Base-by-base conservation (phyloP, 2,888 invertebrate species). In the Epsilonema sp. region DNA sequence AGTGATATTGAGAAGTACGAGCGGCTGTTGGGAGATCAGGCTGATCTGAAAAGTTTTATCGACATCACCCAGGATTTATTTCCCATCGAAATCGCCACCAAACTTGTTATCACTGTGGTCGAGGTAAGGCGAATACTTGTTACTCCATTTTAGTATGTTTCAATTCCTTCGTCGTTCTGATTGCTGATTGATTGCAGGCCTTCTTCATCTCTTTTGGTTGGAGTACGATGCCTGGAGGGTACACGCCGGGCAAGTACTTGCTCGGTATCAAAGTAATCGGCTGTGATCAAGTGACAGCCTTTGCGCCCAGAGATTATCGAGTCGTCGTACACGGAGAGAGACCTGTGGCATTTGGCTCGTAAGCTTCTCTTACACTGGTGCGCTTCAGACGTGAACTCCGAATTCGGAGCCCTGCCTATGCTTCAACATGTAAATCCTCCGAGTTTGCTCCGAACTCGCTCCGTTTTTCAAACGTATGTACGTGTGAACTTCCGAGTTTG, bases 21-120 rank as follows among this genome's bases (percentile, higher is more conserved):
- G 31, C 50, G 50, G 22, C 43, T 58, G 19, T 38, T 62, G 3
- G 52, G 54, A 1, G 52, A 55, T 8, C 52, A 56, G 16, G 54
- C 55, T 21, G 61, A 62, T 41, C 43, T 62, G 2, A 53, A 56
- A 44, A 52, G 56, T 3, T 52, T 62, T 5, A 61, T 62, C 38
- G 56, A 55, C 24, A 39, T 61, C 2, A 61, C 60, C 5, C 60
- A 62, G 37, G 56, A 52, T 4, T 51, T 62, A n/a, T 58, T 62
- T n/a, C 58, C 61, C 37, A 39, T 59, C 26, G 62, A 62, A 52
- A 44, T 62, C 3, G 23, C 54, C 2, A 51, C 53, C 39, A 59
- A 59, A 49, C 22, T 58, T 5, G 23, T 58, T 19, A 55, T 54
- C 37, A 55, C 55, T 25, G 22, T 58, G 23, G 21, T 58, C 2